These are phyloP conservation scores for Pararge aegeria DNA, from an alignment of 1,140 invertebrate genomes.

Conservation along the genomic window DNA sequence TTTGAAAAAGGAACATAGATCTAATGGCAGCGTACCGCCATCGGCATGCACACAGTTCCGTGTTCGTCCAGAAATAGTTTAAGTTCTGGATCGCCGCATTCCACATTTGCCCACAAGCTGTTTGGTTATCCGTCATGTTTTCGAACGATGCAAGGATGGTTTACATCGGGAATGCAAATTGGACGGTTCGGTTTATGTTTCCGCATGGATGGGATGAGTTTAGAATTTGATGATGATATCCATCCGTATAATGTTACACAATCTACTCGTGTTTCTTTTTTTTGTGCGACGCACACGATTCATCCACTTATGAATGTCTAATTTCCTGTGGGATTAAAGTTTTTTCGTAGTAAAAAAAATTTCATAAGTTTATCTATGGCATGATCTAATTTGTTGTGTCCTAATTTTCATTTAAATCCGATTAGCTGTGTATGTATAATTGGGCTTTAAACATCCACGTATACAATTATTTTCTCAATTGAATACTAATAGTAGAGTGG, in stretches of 20 bases:
- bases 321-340: too few species aligned
- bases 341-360: too few species aligned
- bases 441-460: too few species aligned
- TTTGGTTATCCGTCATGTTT: conserved; percentile 40
- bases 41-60: conserved; percentile 39
- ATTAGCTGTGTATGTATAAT: too few species aligned
- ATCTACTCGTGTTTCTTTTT: neutral
- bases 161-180: conserved; percentile 7
- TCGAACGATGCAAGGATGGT: conserved; percentile 23
- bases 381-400: too few species aligned
- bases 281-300: neutral
- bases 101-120: conserved; percentile 42
- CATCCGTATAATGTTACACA: neutral
- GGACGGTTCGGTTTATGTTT: conserved; percentile 3
- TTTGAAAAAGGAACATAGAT: conserved; percentile 39
- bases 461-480: too few species aligned
- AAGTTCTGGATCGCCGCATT: conserved; percentile 44
- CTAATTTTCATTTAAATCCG: too few species aligned
- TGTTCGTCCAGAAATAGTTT: conserved; percentile 57
- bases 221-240: neutral
- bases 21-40: conserved; percentile 19
- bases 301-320: too few species aligned
- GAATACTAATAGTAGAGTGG: too few species aligned
- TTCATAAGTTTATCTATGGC: too few species aligned
- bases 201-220: neutral